phyloP scores from a whole-genome alignment of 2,888 invertebrate genomes.

The Euspilapteryx auroguttella region DNA sequence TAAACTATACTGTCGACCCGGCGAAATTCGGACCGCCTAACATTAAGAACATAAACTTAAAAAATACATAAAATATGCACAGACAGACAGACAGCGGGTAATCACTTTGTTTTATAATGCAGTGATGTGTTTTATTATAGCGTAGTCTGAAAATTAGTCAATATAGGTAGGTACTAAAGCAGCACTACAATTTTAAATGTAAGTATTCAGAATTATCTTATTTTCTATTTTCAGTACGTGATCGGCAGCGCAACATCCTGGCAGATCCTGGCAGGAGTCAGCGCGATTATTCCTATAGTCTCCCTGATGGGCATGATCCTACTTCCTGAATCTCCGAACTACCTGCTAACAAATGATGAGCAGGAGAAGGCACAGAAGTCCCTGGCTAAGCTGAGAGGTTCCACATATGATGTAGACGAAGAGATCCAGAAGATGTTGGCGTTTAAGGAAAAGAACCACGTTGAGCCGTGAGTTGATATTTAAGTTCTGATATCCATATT shows the following conservation, averaged over 20 bases:
- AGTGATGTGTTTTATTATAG: too few relatives aligned
- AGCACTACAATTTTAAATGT: too few relatives aligned
- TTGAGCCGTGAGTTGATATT: constrained; percentile 42
- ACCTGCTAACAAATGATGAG: constrained; percentile 63
- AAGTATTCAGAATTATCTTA: too few relatives aligned
- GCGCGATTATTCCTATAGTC: constrained; percentile 61
- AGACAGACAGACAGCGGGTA: too few relatives aligned
- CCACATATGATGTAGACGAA: constrained; percentile 62
- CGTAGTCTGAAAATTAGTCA: too few relatives aligned
- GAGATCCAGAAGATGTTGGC: constrained; percentile 64
- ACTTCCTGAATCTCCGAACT: constrained; percentile 75
- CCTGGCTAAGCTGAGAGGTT: constrained; percentile 61
- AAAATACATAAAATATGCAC: too few relatives aligned
- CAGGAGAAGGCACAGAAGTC: constrained; percentile 63
- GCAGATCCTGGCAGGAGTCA: constrained; percentile 66
- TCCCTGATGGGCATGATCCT: constrained; percentile 63
- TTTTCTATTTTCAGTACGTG: constrained; percentile 46
- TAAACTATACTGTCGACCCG: too few relatives aligned
- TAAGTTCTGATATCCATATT: background rate
- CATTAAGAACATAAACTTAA: too few relatives aligned
- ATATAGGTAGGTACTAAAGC: too few relatives aligned
- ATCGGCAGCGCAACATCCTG: constrained; percentile 65
- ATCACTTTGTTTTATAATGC: too few relatives aligned
- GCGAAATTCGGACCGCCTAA: too few relatives aligned
- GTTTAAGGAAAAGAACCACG: constrained; percentile 66